Percentiles rank a stretch among this genome's conserved stretches.
Conservation (phyloP, 2,797 vertebrate genomes). For the Enteromius treurensis region DNA sequence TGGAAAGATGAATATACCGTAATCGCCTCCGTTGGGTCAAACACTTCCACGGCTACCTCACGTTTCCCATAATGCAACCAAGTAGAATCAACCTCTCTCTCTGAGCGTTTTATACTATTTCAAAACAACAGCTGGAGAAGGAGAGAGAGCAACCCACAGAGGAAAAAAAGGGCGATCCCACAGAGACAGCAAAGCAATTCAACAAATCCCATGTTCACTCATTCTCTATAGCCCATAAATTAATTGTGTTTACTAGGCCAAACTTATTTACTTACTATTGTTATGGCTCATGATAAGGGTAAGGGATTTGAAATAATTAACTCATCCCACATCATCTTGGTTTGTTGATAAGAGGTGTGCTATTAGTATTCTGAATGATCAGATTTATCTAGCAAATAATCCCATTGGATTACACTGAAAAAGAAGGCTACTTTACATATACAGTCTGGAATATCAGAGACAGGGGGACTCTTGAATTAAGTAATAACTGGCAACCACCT, state of each 20-base stretch:
- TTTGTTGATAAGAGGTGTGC: neutral
- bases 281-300: neutral
- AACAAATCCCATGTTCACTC: neutral
- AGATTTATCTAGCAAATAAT: neutral
- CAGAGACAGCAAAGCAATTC: neutral
- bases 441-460: neutral
- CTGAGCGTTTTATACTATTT: conserved; percentile 14
- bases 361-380: neutral
- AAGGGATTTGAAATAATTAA: neutral
- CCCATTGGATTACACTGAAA: neutral
- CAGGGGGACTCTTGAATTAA: neutral
- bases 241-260: neutral
- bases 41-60: conserved; percentile 13
- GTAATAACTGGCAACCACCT: neutral
- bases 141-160: neutral
- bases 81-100: neutral
- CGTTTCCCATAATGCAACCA: conserved; percentile 32
- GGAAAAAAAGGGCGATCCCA: neutral
- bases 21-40: conserved; percentile 7
- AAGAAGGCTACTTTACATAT: neutral
- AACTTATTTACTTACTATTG: conserved; percentile 2
- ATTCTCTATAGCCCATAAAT: neutral
- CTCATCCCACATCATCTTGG: neutral
- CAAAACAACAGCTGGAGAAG: conserved; percentile 11
- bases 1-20: neutral